Percentiles rank a stretch among this genome's conserved stretches.
phyloP scores from a whole-genome alignment of 2,113 vertebrate genomes.

The Archilochus colubris region DNA sequence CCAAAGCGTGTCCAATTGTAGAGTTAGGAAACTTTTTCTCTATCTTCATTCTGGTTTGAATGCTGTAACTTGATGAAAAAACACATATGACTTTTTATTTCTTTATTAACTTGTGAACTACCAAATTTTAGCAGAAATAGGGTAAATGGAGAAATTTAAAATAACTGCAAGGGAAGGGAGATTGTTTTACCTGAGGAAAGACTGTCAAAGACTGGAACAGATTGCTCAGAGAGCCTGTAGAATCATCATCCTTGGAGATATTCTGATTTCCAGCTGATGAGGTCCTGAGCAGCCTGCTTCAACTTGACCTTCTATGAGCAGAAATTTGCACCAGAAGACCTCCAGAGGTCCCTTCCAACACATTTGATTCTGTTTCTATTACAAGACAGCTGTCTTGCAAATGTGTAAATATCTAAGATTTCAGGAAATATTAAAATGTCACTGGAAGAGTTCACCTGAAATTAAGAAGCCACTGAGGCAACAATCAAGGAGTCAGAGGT shows the following conservation, averaged over 20 bases:
- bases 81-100: background rate
- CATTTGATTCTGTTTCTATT: background rate
- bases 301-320: background rate
- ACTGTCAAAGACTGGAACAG: background rate
- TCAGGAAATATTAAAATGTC: background rate
- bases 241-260: background rate
- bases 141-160: background rate
- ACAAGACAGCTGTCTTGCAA: background rate
- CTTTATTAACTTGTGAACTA: background rate
- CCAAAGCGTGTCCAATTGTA: background rate
- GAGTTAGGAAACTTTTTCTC: background rate
- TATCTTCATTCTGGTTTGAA: background rate
- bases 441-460: background rate
- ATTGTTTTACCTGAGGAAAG: background rate
- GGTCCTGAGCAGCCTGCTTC: background rate
- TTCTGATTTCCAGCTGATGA: background rate
- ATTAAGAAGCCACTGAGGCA: background rate
- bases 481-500: background rate
- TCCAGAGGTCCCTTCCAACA: background rate
- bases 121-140: background rate
- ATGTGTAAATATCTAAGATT: background rate
- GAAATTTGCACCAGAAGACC: background rate
- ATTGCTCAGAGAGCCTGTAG: background rate
- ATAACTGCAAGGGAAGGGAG: background rate
- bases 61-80: background rate